Evolutionary conservation across 2,113 vertebrate genomes (phyloP), one percentile per base, ranked within the genome.

Genomic region (Hippoglossus stenolepis): DNA sequence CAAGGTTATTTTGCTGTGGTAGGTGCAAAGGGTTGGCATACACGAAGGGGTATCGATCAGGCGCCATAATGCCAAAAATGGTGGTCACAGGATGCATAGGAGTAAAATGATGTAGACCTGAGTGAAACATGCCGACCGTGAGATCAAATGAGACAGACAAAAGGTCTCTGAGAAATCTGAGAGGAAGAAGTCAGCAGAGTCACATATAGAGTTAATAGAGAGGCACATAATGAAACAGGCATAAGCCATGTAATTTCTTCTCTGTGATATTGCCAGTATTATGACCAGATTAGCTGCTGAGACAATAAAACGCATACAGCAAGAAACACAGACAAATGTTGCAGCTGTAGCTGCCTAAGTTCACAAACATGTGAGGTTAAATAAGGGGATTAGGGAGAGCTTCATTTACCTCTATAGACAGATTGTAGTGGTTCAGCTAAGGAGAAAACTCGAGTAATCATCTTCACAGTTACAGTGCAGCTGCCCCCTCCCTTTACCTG

Each of bases 21-120:
- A 95, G 10, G 10, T 91, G 53, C 71, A 95, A 81, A 9, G 94
- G 94, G 93, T 5, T 93, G 90, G 57, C 94, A 90, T n/a, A 95
- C 92, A 24, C n/a, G n/a, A n/a, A n/a, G n/a, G n/a, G n/a, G n/a
- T 91, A 94, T 18, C 89, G 85, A 61, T 96, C 93, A 26, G 93
- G 93, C 8, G 94, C 94, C 94, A 95, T 96, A 7, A 91, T 80
- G 10, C 90, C 77, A 8, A 95, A 87, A 40, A 95, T 77, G 2
- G 89, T 93, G 17, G 18, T 95, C 95, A 65, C 89, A 93, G n/a
- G 93, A 89, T 13, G 89, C 93, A 28, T 94, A 84, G 0, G 90
- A 79, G 75, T 93, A 93, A n/a, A 72, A 95, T 93, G 2, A 94
- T 65, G 71, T 92, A 91, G 60, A 91, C 87, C 71, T 95, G 94